phyloP scores from a whole-genome alignment of 2,113 vertebrate genomes.

The Protobothrops flavoviridis region DNA sequence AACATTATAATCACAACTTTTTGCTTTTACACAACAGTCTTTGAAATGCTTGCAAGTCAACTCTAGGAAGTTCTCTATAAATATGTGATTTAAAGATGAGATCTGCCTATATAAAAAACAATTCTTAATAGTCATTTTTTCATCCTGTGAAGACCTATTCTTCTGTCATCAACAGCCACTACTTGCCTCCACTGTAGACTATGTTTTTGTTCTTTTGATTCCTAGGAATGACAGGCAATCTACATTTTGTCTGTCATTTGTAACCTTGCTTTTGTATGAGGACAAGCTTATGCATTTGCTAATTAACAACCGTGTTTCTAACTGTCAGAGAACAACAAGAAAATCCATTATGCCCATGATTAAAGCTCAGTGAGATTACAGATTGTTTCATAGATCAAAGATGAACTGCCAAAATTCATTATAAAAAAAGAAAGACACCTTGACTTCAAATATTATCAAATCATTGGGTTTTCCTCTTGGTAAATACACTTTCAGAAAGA shows the following conservation, averaged over 20 bases:
- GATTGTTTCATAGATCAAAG: conserved; percentile 62
- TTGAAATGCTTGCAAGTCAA: conserved; percentile 31
- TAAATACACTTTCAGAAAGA: conserved; percentile 43
- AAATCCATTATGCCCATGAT: conserved; percentile 52
- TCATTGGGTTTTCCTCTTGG: conserved; percentile 42
- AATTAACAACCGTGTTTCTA: conserved; percentile 54
- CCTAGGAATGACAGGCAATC: conserved; percentile 15
- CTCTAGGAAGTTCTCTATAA: conserved; percentile 42
- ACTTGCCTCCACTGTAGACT: accelerated
- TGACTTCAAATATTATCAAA: conserved; percentile 52
- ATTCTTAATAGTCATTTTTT: conserved; percentile 39
- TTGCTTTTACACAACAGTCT: too few species aligned
- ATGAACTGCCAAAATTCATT: conserved; percentile 47
- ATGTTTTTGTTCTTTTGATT: conserved; percentile 20
- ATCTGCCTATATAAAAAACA: conserved; percentile 29
- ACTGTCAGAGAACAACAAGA: conserved; percentile 54
- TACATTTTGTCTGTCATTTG: conserved; percentile 16
- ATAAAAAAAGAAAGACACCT: conserved; percentile 42
- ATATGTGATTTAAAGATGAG: conserved; percentile 37
- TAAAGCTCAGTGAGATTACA: conserved; percentile 59
- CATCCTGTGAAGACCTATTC: conserved; percentile 28
- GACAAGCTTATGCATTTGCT: conserved; percentile 31
- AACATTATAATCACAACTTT: too few species aligned
- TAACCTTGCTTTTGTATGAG: neutral
- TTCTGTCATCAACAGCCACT: conserved; percentile 16